Evolutionary conservation across 2,888 invertebrate species (phyloP).

Genomic region (Xestia rhomboidea): DNA sequence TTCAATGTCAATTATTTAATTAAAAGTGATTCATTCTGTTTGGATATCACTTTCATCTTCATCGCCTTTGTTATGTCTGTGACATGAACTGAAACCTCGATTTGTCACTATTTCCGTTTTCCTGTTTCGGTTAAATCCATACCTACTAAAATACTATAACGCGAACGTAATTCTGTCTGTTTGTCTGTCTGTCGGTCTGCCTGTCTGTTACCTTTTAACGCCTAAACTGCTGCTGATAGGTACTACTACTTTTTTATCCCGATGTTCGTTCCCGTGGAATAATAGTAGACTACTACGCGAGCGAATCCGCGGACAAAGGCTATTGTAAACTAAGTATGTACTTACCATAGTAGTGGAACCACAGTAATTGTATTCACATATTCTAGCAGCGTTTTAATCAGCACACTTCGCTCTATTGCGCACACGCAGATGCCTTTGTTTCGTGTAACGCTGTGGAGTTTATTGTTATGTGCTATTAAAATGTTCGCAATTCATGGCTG

Average conservation of each 20-base stretch:
- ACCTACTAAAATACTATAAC: background rate
- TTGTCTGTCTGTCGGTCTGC: background rate
- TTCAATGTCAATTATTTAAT: conserved; percentile 53
- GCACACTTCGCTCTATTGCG: conserved; percentile 30
- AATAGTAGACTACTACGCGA: background rate
- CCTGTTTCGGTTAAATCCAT: background rate
- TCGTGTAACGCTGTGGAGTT: conserved; percentile 24
- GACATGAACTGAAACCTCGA: background rate
- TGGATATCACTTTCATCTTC: conserved; percentile 52
- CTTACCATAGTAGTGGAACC: background rate
- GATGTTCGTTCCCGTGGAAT: accelerated
- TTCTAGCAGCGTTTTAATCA: conserved; percentile 33
- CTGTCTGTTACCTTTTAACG: background rate
- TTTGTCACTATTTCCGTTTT: conserved; percentile 4
- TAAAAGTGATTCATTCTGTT: conserved; percentile 51
- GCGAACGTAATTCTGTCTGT: background rate
- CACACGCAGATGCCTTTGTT: conserved; percentile 52
- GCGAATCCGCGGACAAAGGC: background rate
- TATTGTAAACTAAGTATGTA: background rate
- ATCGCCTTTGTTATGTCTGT: conserved; percentile 31
- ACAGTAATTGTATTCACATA: conserved; percentile 28
- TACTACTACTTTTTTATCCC: background rate
- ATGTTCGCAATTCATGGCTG: conserved; percentile 17
- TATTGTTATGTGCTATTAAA: conserved; percentile 28
- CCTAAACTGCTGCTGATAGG: too few species aligned